Evolutionary conservation across 2,113 vertebrate species (phyloP), one percentile per base, ranked within the genome.

Genomic region (Cranoglanis bouderius): DNA sequence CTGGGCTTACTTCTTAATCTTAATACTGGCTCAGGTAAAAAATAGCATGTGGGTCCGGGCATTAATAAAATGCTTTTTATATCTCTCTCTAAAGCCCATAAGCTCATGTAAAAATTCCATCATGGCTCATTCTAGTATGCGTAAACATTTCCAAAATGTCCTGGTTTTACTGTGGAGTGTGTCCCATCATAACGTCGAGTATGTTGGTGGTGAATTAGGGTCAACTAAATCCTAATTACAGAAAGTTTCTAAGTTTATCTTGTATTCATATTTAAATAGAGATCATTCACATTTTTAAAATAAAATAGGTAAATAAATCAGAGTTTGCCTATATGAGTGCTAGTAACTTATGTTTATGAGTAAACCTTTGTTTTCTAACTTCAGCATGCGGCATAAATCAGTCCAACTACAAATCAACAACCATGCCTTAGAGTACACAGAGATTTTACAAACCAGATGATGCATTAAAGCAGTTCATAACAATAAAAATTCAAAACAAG

Each of bases 161-260:
- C 85, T 78, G 26, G n/a, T 57, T 86, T 70, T 85, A 72, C 53
- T 40, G 19, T n/a, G 29, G n/a, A 85, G 67, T 53, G n/a, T 85
- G 65, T 55, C 32, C 3, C n/a, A 5, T 24, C 14, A 16, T 55
- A 57, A 93, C 95, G 93, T 92, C 81, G 88, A 92, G 90, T 91
- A 93, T 90, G 90, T 90, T 93, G 92, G 92, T 92, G 90, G 91
- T 92, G 94, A 95, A 95, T 51, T 92, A 94, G 89, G 19, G 74
- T 91, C 80, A 89, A 92, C 93, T 95, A 94, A 95, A 94, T 94
- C 94, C 91, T 93, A 92, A 94, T 95, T 95, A 95, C 89, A 87
- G 91, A 90, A 92, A 93, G 93, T 95, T 96, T 94, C 14, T 21
- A n/a, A 29, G 9, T 65, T 29, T n/a, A 29, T n/a, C 10, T 65